A percentile compares a stretch with the other conserved stretches of the same genome.
Conservation (phyloP, 2,113 vertebrate genomes). For the Oncorhynchus masou region DNA sequence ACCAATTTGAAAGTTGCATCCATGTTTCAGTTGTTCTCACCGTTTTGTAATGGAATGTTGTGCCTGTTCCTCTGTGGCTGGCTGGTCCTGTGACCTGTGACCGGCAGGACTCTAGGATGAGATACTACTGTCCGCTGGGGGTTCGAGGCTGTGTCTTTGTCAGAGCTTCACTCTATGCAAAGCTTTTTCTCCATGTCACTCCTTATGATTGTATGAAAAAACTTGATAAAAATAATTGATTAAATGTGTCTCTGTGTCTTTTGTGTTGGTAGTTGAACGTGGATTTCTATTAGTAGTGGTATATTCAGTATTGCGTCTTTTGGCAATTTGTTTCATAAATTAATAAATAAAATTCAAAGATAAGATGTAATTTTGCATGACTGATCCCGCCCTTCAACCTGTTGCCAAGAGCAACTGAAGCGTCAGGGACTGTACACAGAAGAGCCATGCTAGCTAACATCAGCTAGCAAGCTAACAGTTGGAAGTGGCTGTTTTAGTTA, state of each 20-base stretch:
- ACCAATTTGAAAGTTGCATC: constrained; percentile 7
- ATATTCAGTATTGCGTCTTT: background rate
- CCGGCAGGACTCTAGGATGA: background rate
- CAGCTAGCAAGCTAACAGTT: background rate
- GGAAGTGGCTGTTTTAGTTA: background rate
- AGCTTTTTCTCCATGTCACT: constrained; percentile 15
- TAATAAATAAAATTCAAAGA: too few relatives aligned
- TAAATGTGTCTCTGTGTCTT: background rate
- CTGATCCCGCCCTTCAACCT: background rate
- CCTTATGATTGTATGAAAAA: constrained; percentile 28
- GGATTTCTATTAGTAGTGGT: background rate
- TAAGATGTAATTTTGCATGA: too few relatives aligned
- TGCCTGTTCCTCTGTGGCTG: background rate
- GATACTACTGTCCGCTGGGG: background rate
- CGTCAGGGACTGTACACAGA: background rate
- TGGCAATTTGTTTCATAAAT: too few relatives aligned
- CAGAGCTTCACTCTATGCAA: constrained; percentile 38
- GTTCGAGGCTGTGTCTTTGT: background rate
- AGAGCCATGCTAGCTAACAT: background rate
- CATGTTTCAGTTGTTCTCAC: constrained; percentile 23
- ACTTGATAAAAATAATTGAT: constrained; percentile 11
- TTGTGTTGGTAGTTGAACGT: background rate
- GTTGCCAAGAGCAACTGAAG: background rate
- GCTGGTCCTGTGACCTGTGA: background rate
- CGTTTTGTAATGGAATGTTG: constrained; percentile 25